Conservation (phyloP, 2,797 vertebrate genomes). For the Eospalax fontanierii region DNA sequence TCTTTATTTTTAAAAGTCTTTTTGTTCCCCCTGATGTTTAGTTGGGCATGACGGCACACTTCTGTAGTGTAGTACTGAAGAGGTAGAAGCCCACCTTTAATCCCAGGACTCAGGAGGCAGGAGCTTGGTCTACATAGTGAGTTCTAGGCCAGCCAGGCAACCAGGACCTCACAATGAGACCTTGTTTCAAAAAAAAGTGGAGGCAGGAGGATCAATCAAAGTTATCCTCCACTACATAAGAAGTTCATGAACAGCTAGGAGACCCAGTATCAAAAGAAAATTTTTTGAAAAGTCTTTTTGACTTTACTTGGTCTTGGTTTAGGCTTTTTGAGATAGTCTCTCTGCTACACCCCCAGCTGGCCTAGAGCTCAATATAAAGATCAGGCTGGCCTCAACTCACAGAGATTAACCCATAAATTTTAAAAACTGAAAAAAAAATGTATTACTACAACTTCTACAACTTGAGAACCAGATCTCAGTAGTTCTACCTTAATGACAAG, state of each 20-base stretch:
- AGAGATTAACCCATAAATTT: neutral
- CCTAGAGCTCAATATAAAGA: too few relatives aligned
- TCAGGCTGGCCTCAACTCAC: too few relatives aligned
- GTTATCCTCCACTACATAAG: neutral
- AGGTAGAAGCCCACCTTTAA: neutral
- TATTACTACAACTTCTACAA: neutral
- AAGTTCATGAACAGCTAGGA: neutral
- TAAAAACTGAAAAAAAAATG: neutral
- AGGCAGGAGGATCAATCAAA: neutral
- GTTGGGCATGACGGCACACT: too few relatives aligned
- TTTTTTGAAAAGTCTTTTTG: too few relatives aligned
- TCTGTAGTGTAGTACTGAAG: neutral
- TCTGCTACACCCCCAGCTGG: too few relatives aligned
- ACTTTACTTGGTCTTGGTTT: too few relatives aligned
- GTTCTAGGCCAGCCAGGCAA: neutral
- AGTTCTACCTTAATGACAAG: slow-evolving; percentile 29
- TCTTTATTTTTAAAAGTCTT: neutral
- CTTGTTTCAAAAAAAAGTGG: too few relatives aligned
- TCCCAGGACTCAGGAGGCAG: too few relatives aligned
- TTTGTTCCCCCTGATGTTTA: neutral
- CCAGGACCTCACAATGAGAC: too few relatives aligned
- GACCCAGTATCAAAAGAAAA: neutral
- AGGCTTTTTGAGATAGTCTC: too few relatives aligned
- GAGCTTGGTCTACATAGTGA: too few relatives aligned
- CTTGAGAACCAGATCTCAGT: slow-evolving; percentile 30